Evolutionary conservation across 2,113 vertebrate genomes (phyloP).

Genomic region (Thryonomys swinderianus): DNA sequence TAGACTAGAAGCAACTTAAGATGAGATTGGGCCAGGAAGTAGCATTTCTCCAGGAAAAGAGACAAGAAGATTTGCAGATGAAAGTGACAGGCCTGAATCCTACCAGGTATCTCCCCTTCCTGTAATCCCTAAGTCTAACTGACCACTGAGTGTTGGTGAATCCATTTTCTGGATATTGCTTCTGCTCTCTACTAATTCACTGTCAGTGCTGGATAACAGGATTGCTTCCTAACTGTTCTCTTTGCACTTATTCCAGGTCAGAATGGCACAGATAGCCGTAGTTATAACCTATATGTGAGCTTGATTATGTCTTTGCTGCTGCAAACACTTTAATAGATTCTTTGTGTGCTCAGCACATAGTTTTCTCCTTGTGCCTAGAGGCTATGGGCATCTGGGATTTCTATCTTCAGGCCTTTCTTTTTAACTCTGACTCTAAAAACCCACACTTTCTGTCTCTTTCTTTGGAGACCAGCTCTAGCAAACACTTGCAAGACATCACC

Average conservation of each 20-base stretch:
- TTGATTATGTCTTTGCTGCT: background rate
- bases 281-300: background rate
- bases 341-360: background rate
- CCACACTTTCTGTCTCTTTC: background rate
- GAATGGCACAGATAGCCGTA: background rate
- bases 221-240: background rate
- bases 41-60: background rate
- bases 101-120: background rate
- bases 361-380: background rate
- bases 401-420: background rate
- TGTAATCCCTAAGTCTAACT: background rate
- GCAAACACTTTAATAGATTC: background rate
- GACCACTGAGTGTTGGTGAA: background rate
- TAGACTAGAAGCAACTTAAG: background rate
- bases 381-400: background rate
- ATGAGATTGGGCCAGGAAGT: background rate
- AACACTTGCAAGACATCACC: background rate
- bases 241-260: background rate
- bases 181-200: background rate
- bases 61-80: background rate
- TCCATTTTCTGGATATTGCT: background rate
- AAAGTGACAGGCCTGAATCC: background rate
- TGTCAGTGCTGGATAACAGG: background rate
- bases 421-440: background rate
- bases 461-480: background rate